Conservation (phyloP, 2,113 vertebrate genomes). For the Stomatorhinus ivindoensis region DNA sequence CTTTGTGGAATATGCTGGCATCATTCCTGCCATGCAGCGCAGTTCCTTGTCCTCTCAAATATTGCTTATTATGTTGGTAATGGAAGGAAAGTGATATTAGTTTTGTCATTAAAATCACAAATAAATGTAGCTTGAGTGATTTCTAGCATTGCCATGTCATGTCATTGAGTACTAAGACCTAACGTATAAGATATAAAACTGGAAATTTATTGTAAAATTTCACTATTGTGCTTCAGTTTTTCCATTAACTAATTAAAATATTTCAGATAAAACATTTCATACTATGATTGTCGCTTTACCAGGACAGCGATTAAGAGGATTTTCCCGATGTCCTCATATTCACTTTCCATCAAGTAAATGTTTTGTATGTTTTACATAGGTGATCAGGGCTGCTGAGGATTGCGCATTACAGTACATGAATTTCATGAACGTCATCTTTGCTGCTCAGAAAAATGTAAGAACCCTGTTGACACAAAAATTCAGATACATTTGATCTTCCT, state of each 20-base stretch:
- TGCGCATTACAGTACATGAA: constrained; percentile 93
- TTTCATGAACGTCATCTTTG: constrained; percentile 98
- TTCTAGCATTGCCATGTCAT: background rate
- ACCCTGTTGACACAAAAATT: background rate
- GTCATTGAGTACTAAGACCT: background rate
- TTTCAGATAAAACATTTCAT: background rate
- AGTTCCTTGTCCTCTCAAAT: background rate
- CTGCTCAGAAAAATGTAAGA: constrained; percentile 88
- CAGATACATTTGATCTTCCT: background rate
- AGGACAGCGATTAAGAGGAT: background rate
- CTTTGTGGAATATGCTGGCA: background rate
- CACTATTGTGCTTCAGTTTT: background rate
- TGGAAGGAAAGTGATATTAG: background rate
- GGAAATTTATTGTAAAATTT: background rate
- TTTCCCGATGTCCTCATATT: background rate
- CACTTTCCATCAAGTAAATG: background rate
- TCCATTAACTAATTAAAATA: background rate
- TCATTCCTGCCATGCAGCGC: background rate
- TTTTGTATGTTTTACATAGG: constrained; percentile 51
- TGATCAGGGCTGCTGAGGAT: constrained; percentile 92
- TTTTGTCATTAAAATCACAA: background rate
- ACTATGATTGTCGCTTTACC: background rate
- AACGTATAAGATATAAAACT: background rate
- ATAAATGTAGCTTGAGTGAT: background rate
- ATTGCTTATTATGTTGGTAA: background rate